Conservation (phyloP, 2,888 invertebrate species). For the Galeruca laticollis region DNA sequence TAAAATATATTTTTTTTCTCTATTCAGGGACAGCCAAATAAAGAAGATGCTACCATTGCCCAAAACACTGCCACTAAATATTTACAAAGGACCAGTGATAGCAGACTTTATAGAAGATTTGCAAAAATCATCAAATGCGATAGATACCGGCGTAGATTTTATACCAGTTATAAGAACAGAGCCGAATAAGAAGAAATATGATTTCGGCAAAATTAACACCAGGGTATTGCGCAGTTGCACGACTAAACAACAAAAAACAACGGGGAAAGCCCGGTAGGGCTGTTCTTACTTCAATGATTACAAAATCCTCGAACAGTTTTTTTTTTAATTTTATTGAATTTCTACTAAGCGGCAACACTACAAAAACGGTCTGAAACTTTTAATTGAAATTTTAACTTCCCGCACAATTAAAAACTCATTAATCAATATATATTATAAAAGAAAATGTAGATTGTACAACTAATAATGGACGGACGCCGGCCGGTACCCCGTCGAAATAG, state of each 20-base stretch:
- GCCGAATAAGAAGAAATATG: constrained; percentile 44
- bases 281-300: constrained; percentile 24
- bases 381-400: no score
- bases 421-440: no score
- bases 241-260: constrained; percentile 36
- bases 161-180: constrained; percentile 42
- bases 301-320: constrained; percentile 41
- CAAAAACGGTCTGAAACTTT: no score
- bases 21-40: constrained; percentile 40
- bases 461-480: no score
- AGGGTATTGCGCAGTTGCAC: constrained; percentile 58
- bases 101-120: constrained; percentile 77
- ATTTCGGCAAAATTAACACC: constrained; percentile 50
- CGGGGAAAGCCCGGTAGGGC: constrained; percentile 30
- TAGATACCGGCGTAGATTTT: constrained; percentile 53
- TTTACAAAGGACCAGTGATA: constrained; percentile 76
- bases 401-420: no score
- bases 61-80: constrained; percentile 57
- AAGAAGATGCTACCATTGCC: constrained; percentile 50
- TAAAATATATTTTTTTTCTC: constrained; percentile 15
- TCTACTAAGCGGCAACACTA: no score
- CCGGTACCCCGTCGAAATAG: no score
- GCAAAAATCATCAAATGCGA: constrained; percentile 66
- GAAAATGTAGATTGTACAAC: no score
- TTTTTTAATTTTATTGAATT: constrained; percentile 55